A percentile compares a stretch with the other conserved stretches of the same genome.
phyloP scores from a whole-genome alignment of 2,888 invertebrate species.

The Lochmaea capreae region DNA sequence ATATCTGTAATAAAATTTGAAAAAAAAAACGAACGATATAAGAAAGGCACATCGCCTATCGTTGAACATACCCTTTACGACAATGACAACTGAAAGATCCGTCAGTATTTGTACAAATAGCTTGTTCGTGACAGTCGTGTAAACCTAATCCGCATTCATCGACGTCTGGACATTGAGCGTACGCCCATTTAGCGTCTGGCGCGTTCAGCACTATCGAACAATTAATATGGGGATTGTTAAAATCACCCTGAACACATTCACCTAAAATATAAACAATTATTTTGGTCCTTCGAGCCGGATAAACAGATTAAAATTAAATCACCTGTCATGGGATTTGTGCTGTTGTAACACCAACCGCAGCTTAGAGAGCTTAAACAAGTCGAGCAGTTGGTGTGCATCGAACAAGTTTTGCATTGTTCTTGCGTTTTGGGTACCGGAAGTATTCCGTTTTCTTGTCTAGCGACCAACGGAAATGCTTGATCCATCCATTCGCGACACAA shows the following conservation, averaged over 20 bases:
- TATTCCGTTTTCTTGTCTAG: constrained; percentile 60
- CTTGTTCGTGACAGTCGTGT: constrained; percentile 91
- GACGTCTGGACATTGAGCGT: constrained; percentile 92
- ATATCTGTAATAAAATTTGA: constrained; percentile 65
- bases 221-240: constrained; percentile 80
- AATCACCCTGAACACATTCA: constrained; percentile 87
- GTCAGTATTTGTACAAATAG: constrained; percentile 91
- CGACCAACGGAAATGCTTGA: constrained; percentile 72
- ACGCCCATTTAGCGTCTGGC: constrained; percentile 86
- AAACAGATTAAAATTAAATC: constrained; percentile 62
- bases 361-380: constrained; percentile 85
- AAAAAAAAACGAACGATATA: neutral
- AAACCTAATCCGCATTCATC: constrained; percentile 91
- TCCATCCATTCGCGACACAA: constrained; percentile 94
- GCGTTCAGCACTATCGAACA: constrained; percentile 78
- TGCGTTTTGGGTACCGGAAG: constrained; percentile 58
- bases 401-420: constrained; percentile 85
- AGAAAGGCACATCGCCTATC: too few relatives aligned
- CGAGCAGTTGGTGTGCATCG: constrained; percentile 79
- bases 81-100: constrained; percentile 92
- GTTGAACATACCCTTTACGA: constrained; percentile 73
- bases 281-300: neutral
- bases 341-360: constrained; percentile 95
- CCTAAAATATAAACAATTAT: constrained; percentile 66
- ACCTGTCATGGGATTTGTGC: constrained; percentile 89